Evolutionary conservation across 2,888 invertebrate genomes (phyloP), one percentile per base, ranked within the genome.

Genomic region (Tenthredo mesomela): DNA sequence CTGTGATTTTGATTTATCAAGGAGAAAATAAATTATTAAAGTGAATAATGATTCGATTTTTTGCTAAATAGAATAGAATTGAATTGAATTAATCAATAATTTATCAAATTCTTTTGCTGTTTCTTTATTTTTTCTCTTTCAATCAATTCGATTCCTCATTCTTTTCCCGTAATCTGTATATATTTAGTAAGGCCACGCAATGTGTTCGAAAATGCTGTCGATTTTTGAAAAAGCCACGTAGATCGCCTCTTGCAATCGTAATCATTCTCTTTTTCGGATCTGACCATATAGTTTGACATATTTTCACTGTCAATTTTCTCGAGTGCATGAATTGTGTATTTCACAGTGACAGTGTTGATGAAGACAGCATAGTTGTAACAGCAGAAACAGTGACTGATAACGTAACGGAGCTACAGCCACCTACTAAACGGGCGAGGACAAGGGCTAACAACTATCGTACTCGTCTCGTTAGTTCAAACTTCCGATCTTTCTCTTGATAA

Each of bases 391-490:
- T 18, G 33, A 33, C 33, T 18, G n/a, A 40, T 18, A 71, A 71
- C 71, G 9, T n/a, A 7, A 37, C 71, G n/a, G 40, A 71, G 40
- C 40, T 9, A 9, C 40, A 71, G 40, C 71, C 71, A 40, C 71
- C 71, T 40, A 40, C 71, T n/a, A 71, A 71, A 71, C 18, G 71
- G 5, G 7, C 18, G n/a, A 71, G 40, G n/a, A 70, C 18, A 70
- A 15, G 18, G 70, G 3, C 40, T 40, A 71, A 40, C 40, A 71
- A 71, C 40, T 40, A 40, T 71, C 71, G 40, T 71, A 18, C 71
- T 71, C 71, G 71, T n/a, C 2, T 70, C 5, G 70, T 70, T 33
- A 33, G 70, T 70, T 70, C 15, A 33, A 12, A 70, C 15, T 33
- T 2, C 33, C 33, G 6, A 4, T 33, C 2, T 70, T 70, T 29